Base-by-base conservation (phyloP, 2,113 vertebrate species). In the Hemiscyllium ocellatum region DNA sequence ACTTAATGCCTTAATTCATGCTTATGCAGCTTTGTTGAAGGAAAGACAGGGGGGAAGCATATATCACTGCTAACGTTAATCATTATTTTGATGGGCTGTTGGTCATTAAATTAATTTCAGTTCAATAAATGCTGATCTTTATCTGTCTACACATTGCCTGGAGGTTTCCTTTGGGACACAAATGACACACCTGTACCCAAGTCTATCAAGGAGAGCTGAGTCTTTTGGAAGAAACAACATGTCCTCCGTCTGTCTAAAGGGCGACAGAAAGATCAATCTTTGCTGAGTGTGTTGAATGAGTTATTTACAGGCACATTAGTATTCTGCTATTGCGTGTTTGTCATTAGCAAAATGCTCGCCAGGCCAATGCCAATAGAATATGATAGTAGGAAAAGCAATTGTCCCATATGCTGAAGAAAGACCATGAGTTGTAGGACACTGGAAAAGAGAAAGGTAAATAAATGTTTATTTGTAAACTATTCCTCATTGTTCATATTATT, bases 71-170 rank as follows among this genome's bases (percentile, higher is more conserved):
- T 50, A 95, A 95, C 69, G 68, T 76, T 95, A 95, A 98, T 97
- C 96, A 97, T 97, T 97, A 97, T 96, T 96, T 97, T 96, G 97
- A 98, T 96, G 97, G 97, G 97, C 96, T 96, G 98, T 97, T 98
- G 97, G 97, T 97, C 97, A 97, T 98, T 98, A 98, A 98, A 98
- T 98, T 98, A 98, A 98, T 98, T 98, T 98, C 97, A 97, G 96
- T 96, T 98, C 97, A 97, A 97, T 98, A 97, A 97, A 96, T 97
- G 96, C 95, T 98, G 97, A 98, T 98, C 98, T 98, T 98, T 97
- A 96, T 96, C 96, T 56, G 97, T 96, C 97, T 97, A 96, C 97
- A 97, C 96, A 96, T 96, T 96, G 97, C 97, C 97, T 96, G 97
- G 97, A 97, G 96, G 96, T 97, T 97, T 96, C 96, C 96, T 97